Conservation (phyloP, 1,140 invertebrate genomes). For the Ceratitis capitata region DNA sequence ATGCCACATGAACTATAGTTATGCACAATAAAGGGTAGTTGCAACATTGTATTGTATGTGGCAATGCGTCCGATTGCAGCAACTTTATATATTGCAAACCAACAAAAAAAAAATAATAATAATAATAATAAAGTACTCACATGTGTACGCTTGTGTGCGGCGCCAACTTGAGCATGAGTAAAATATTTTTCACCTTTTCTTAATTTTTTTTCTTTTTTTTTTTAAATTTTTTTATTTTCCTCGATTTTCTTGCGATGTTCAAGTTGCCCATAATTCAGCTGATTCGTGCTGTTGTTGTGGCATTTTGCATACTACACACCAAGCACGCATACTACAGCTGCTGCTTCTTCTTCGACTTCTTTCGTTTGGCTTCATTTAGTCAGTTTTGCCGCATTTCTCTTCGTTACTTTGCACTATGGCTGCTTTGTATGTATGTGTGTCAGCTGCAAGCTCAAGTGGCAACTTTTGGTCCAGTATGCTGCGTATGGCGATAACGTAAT, state of each 20-base stretch:
- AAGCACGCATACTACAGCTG: too few species aligned
- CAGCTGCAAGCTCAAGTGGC: neutral
- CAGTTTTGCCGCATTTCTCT: neutral
- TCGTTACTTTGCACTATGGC: too few species aligned
- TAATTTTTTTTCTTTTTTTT: neutral
- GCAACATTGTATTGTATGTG: neutral
- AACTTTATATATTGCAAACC: neutral
- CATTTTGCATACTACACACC: neutral
- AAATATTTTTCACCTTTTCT: slow-evolving; percentile 22
- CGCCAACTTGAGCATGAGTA: neutral
- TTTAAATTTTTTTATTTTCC: too few species aligned
- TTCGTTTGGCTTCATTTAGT: neutral
- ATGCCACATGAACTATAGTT: neutral
- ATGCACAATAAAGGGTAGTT: neutral
- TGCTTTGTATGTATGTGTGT: too few species aligned
- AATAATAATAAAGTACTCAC: neutral
- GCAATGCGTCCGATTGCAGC: neutral
- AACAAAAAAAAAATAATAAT: neutral
- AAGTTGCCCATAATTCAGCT: slow-evolving; percentile 12
- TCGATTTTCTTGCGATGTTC: neutral
- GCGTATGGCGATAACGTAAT: neutral
- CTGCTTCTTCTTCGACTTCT: too few species aligned
- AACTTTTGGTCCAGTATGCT: neutral
- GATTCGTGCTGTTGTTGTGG: neutral
- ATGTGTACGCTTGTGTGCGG: neutral